Evolutionary conservation across 2,888 invertebrate genomes (phyloP).

Genomic region (Euplexia lucipara): DNA sequence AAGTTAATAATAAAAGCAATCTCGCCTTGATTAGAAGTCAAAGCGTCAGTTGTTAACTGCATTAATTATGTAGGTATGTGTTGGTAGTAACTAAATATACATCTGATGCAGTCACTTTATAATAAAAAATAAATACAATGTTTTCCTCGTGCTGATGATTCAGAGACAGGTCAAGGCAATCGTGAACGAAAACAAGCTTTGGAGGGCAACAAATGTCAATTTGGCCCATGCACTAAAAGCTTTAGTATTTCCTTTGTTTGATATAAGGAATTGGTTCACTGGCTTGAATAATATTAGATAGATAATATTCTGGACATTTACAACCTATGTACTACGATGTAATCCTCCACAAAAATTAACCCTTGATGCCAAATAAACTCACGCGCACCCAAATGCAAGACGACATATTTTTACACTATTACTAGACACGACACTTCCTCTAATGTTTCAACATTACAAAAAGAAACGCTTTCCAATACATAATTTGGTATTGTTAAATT

Average conservation of each 20-base stretch:
- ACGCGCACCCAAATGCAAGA: conserved; percentile 1
- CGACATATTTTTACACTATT: neutral
- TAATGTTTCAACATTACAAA: conserved; percentile 23
- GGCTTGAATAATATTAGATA: no score
- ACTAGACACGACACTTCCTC: conserved; percentile 13
- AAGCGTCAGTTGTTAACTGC: no score
- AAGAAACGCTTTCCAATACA: conserved; percentile 63
- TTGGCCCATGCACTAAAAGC: conserved; percentile 6
- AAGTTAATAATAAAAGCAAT: no score
- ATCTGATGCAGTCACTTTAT: neutral
- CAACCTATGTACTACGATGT: neutral
- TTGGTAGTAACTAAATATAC: no score
- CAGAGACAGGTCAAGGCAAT: conserved; percentile 51
- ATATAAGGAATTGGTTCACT: neutral
- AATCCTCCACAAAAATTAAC: neutral
- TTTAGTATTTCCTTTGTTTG: conserved; percentile 12
- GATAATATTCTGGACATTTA: neutral
- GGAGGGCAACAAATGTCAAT: conserved; percentile 28
- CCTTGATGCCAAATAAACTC: neutral
- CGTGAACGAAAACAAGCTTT: conserved; percentile 22
- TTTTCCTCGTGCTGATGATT: conserved; percentile 32
- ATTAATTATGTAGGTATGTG: no score
- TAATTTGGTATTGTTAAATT: conserved; percentile 55
- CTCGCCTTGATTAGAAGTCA: no score
- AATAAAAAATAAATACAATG: neutral